Evolutionary conservation across 2,113 vertebrate species (phyloP), one percentile per base, ranked within the genome.

Genomic region (Pelobates fuscus): DNA sequence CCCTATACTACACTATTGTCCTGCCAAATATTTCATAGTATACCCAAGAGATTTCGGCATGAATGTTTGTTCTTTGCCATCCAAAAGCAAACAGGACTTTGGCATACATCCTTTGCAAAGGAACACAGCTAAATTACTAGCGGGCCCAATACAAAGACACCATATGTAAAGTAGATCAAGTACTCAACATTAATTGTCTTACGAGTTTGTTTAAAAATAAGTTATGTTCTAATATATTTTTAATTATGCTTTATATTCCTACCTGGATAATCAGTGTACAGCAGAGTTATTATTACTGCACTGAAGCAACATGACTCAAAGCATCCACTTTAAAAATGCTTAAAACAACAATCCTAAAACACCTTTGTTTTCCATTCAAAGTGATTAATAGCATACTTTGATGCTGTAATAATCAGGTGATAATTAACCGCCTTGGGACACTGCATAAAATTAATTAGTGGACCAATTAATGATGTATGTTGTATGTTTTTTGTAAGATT

Each of bases 161-260:
- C 21, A 55, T 21, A 55, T 55, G 18, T 20, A 27, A 18, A 59
- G 37, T 43, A 59, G 24, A 70, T 59, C 8, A 55, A 43, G 30
- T 26, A 20, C 21, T 27, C 7, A 59, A 25, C 41, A 43, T 21
- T 59, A 59, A 70, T 70, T 54, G 2, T 59, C 55, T 43, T 55
- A 55, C 21, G n/a, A 55, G 52, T 55, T 20, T 20, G 21, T 8
- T 84, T 86, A 86, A 81, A 74, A 46, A 14, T 78, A 29, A 70
- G 72, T 77, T 68, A 71, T 30, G 7, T 52, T 5, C 52, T 65
- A 73, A 74, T 79, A 78, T 27, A 26, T 78, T 25, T 71, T 82
- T 67, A 86, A 80, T 74, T 80, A 57, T 64, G 85, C 81, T 44
- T 78, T 69, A 18, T n/a, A 77, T 7, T 8, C 7, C 10, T 5